Evolutionary conservation across 2,888 invertebrate species (phyloP), one percentile per base, ranked within the genome.

Genomic region (Ormyrus labotus): DNA sequence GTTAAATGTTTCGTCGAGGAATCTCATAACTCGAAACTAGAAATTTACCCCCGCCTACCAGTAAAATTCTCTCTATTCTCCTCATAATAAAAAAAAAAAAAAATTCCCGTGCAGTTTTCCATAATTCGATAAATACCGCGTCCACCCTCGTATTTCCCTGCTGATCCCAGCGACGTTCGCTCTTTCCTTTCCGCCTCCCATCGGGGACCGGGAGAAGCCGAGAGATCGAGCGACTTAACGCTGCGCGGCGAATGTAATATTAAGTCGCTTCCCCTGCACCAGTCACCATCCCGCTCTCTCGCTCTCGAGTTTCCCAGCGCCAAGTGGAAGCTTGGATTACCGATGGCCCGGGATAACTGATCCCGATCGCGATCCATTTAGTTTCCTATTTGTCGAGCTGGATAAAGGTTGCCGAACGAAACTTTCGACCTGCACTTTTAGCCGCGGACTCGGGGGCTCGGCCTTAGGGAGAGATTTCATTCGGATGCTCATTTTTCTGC

Each of bases 311-410:
- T 64, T 48, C 48, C 48, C 47, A 48, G 55, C 13, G 51, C 63
- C 10, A 10, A 51, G 53, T 11, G 19, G 61, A 13, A 51, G 67
- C 68, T 78, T 57, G 50, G 57, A 73, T 78, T 78, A 78, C 78
- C 68, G 55, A 73, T 73, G 45, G 47, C 55, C 67, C n/a, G 53
- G 61, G 58, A 67, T 73, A 73, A 68, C 73, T 57, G 78, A 78
- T 73, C 68, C n/a, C 50, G 73, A 73, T 78, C 72, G 67, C 51
- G 53, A 72, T 73, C 68, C 61, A 63, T 73, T 78, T 78, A 78
- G 78, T 60, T 65, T 71, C 71, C 51, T 78, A 78, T 78, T 78
- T 71, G 78, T 70, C 64, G 70, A 51, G 55, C 77, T 58, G 63
- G 64, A 77, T 71, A 77, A 77, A 77, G 58, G 60, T 50, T 60